These are phyloP conservation scores for Anthoptus insignis DNA, from an alignment of 2,888 invertebrate genomes.

Conservation along the genomic window DNA sequence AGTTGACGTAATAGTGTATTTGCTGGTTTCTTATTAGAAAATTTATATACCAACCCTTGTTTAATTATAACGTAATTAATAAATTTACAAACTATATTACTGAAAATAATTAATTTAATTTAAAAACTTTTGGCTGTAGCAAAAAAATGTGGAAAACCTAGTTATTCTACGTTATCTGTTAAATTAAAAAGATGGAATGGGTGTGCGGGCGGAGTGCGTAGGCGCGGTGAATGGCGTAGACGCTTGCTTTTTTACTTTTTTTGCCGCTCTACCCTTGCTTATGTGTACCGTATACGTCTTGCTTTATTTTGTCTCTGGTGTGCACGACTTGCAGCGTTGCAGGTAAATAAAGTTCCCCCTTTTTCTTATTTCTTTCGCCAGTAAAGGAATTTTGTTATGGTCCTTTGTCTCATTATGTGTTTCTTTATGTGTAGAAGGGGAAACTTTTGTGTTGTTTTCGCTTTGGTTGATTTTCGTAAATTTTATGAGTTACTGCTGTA, in stretches of 20 bases:
- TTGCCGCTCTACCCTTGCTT: conserved; percentile 79
- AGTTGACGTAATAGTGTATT: too few species aligned
- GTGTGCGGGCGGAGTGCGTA: conserved; percentile 49
- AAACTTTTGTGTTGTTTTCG: not conserved
- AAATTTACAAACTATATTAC: too few species aligned
- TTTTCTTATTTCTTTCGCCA: conserved; percentile 73
- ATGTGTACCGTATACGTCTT: conserved; percentile 63
- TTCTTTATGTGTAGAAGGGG: conserved; percentile 23
- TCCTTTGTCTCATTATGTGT: conserved; percentile 43
- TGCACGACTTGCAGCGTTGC: conserved; percentile 67
- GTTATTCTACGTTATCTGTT: conserved; percentile 22
- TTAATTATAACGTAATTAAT: too few species aligned
- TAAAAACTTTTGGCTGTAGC: not conserved
- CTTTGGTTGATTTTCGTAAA: not conserved
- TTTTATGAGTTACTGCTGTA: not conserved
- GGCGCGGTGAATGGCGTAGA: conserved; percentile 49
- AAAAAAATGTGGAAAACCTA: conserved; percentile 7
- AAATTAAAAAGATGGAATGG: conserved; percentile 35
- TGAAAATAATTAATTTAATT: too few species aligned
- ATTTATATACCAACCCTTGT: too few species aligned
- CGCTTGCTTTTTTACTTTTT: conserved; percentile 59
- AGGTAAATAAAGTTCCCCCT: conserved; percentile 77
- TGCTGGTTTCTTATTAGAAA: too few species aligned
- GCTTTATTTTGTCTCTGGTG: conserved; percentile 70
- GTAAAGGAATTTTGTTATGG: conserved; percentile 59